Evolutionary conservation across 2,797 vertebrate species (phyloP).

Genomic region (Pseudochaenichthys georgianus): DNA sequence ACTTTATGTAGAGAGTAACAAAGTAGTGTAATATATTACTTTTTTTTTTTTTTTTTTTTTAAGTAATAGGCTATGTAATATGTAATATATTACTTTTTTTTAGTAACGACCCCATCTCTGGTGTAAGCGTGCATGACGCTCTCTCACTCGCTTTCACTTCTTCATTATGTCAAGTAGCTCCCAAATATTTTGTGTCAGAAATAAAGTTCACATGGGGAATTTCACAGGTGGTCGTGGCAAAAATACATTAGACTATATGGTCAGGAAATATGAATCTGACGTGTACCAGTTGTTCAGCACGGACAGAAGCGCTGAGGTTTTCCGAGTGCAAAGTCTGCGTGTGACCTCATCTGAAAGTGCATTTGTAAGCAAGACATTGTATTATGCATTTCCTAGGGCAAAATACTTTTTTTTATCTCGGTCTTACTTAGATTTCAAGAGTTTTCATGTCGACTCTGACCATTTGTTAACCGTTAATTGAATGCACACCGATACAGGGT

Average conservation of each 20-base stretch:
- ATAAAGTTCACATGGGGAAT: constrained; percentile 82
- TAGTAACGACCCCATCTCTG: too few species aligned
- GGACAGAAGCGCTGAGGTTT: constrained; percentile 16
- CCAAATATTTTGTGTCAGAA: constrained; percentile 83
- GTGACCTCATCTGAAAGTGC: background rate
- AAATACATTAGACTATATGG: constrained; percentile 80
- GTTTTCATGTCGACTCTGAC: background rate
- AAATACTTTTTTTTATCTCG: background rate
- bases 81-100: too few species aligned
- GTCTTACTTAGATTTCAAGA: background rate
- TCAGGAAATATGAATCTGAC: constrained; percentile 74
- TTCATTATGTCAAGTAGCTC: constrained; percentile 77
- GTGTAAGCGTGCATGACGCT: constrained; percentile 36
- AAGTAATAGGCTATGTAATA: too few species aligned
- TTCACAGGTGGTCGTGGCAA: constrained; percentile 73
- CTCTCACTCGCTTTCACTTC: constrained; percentile 64
- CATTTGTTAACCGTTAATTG: background rate
- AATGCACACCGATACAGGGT: background rate
- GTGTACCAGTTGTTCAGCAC: constrained; percentile 30
- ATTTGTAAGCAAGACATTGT: background rate
- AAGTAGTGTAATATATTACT: too few species aligned
- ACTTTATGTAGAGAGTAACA: too few species aligned
- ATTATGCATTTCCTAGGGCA: background rate
- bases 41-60: too few species aligned
- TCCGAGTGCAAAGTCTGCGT: background rate